Evolutionary conservation across 2,113 vertebrate species (phyloP).

Genomic region (Beaufortia kweichowensis): DNA sequence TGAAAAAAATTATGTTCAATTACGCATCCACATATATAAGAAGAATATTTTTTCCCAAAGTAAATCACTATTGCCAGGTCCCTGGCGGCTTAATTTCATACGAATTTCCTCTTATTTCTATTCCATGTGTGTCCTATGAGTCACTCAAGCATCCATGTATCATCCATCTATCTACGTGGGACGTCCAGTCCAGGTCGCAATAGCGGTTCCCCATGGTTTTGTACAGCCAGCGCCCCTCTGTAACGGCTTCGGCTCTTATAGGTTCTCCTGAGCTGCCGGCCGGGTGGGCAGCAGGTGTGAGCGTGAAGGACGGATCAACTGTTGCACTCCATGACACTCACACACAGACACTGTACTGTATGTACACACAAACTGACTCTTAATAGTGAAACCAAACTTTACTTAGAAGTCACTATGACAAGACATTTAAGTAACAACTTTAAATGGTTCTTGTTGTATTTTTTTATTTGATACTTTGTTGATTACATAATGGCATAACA

Average conservation of each 20-base stretch:
- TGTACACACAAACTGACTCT: constrained; percentile 44
- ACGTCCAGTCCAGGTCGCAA: constrained; percentile 27
- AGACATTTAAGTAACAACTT: no score
- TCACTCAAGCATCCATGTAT: constrained; percentile 19
- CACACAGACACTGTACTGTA: constrained; percentile 57
- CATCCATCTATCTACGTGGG: constrained; percentile 17
- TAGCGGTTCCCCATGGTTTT: constrained; percentile 41
- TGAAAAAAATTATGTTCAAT: neutral
- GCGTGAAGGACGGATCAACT: constrained; percentile 55
- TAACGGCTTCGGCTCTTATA: constrained; percentile 52
- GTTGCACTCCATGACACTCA: constrained; percentile 57
- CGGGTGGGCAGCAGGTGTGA: constrained; percentile 73
- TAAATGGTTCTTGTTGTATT: no score
- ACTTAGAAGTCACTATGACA: neutral
- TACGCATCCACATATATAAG: no score
- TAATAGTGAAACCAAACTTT: constrained; percentile 45
- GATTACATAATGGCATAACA: no score
- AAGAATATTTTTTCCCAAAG: neutral
- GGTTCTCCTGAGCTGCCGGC: constrained; percentile 42
- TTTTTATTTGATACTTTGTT: no score
- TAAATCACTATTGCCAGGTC: neutral
- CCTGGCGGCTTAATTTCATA: neutral
- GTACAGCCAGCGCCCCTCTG: constrained; percentile 30
- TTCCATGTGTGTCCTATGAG: constrained; percentile 10
- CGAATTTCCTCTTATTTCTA: neutral